phyloP scores from a whole-genome alignment of 2,888 invertebrate genomes.

The Pomacea canaliculata region DNA sequence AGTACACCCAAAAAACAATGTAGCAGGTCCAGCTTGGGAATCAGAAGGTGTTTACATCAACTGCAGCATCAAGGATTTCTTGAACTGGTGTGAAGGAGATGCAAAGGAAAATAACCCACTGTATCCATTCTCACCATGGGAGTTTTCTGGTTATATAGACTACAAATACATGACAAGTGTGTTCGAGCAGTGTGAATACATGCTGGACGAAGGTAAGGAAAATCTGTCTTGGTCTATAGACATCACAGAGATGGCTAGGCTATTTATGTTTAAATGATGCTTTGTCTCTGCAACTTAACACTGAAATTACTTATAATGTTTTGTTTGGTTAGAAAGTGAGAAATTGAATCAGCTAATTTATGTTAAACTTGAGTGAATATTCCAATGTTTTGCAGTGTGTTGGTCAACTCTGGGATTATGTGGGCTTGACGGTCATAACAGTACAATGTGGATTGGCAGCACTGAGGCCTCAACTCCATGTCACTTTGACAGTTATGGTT shows the following conservation, averaged over 20 bases:
- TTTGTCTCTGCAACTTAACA: neutral
- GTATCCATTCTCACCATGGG: constrained; percentile 44
- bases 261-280: neutral
- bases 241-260: neutral
- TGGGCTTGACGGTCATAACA: constrained; percentile 77
- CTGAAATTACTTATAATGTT: neutral
- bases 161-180: constrained; percentile 84
- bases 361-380: too few relatives aligned
- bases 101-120: constrained; percentile 46
- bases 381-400: constrained; percentile 42
- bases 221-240: neutral
- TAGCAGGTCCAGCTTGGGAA: constrained; percentile 79
- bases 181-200: constrained; percentile 75
- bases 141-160: constrained; percentile 86
- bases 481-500: constrained; percentile 94
- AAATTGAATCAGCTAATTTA: neutral
- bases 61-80: constrained; percentile 78
- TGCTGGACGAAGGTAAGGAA: constrained; percentile 73
- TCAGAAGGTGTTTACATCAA: constrained; percentile 75
- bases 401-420: constrained; percentile 76
- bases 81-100: constrained; percentile 66
- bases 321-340: neutral
- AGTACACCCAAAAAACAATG: neutral
- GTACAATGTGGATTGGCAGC: constrained; percentile 83
- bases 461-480: constrained; percentile 91